Percentiles rank a stretch among this genome's conserved stretches.
Conservation (phyloP, 1,140 invertebrate genomes). For the Tetramorium parvispinum region DNA sequence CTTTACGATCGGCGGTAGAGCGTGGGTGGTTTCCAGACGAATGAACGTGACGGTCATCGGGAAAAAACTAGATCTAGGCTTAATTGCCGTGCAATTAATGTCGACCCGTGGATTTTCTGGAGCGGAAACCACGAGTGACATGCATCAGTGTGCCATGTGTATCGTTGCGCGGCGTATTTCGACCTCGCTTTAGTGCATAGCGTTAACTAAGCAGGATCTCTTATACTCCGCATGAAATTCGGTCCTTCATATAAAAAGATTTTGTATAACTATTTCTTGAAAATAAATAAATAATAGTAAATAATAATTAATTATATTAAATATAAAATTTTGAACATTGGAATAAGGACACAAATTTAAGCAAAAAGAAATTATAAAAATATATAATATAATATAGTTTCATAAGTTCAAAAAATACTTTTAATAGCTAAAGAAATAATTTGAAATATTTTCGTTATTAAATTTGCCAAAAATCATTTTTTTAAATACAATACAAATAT, state of each 20-base stretch:
- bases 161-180: constrained; percentile 28
- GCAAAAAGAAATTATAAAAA: background rate
- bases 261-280: background rate
- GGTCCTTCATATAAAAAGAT: too few relatives aligned
- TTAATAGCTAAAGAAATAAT: background rate
- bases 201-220: background rate
- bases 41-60: constrained; percentile 2
- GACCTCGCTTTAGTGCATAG: constrained; percentile 40
- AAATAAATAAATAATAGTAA: background rate
- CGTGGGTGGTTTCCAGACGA: constrained; percentile 6
- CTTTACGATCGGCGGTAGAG: background rate
- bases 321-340: background rate
- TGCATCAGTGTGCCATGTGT: constrained; percentile 68
- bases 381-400: background rate
- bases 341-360: background rate
- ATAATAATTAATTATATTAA: background rate
- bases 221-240: background rate
- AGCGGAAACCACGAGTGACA: constrained; percentile 80
- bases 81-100: constrained; percentile 79
- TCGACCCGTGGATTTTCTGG: constrained; percentile 75
- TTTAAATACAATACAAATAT: background rate
- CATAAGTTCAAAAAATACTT: background rate
- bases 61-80: constrained; percentile 70
- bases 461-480: background rate
- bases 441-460: background rate